Evolutionary conservation across 1,140 invertebrate species (phyloP).

Genomic region (Lucilia sericata): DNA sequence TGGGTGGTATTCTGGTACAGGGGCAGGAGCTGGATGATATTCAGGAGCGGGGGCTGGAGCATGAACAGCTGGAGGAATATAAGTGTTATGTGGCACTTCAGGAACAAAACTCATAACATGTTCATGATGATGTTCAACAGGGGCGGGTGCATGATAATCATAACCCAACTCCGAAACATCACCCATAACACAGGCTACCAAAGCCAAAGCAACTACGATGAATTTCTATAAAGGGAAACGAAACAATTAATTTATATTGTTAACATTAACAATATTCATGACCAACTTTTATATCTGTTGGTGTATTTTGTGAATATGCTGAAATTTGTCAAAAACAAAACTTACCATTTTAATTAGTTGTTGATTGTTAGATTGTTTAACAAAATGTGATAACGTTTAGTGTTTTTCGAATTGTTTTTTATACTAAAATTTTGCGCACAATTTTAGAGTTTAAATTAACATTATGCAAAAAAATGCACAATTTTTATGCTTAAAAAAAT

Average conservation of each 20-base stretch:
- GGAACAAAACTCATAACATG: not conserved
- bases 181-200: conserved; percentile 37
- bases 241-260: no score
- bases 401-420: not conserved
- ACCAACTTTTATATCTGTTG: no score
- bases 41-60: not conserved
- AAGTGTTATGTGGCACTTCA: conserved; percentile 12
- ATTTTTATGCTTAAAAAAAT: no score
- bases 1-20: not conserved
- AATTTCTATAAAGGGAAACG: conserved; percentile 31
- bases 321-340: no score
- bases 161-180: conserved; percentile 46
- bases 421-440: not conserved
- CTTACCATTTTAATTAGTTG: conserved; percentile 21
- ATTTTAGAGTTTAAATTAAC: no score
- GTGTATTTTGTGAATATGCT: not conserved
- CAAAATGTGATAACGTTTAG: not conserved
- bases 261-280: no score
- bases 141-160: conserved; percentile 40
- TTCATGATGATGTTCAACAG: not conserved
- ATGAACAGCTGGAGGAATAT: conserved; percentile 3
- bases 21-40: not conserved
- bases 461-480: no score
- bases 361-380: conserved; percentile 15
- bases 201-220: conserved; percentile 22